These are phyloP conservation scores for Diplogasteroides magnus DNA, from an alignment of 1,140 invertebrate genomes.

Conservation along the genomic window DNA sequence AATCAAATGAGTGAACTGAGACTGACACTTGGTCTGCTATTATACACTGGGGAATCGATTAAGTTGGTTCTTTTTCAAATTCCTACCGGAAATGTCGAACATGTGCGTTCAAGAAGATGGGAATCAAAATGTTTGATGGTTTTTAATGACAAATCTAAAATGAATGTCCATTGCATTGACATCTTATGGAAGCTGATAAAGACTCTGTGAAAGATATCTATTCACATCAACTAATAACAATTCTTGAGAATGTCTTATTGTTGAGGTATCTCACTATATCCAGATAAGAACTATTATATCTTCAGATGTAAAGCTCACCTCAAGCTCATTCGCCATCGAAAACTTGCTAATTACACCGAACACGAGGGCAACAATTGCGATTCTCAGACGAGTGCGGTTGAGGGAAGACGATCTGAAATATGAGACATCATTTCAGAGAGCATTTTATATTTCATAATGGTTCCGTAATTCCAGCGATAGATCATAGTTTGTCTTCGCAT, in stretches of 20 bases:
- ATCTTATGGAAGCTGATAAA: too few species aligned
- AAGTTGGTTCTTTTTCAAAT: too few species aligned
- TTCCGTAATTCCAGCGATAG: too few species aligned
- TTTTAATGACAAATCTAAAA: too few species aligned
- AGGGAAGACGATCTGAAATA: background rate
- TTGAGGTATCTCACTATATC: constrained; percentile 3
- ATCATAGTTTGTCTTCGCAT: too few species aligned
- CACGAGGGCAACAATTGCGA: constrained; percentile 37
- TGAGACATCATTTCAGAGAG: constrained; percentile 1
- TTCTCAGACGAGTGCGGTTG: constrained; percentile 36
- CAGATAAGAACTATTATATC: background rate
- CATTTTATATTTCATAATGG: constrained; percentile 1
- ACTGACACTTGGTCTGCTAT: too few species aligned
- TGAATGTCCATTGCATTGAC: too few species aligned
- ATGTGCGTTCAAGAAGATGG: too few species aligned
- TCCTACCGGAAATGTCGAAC: too few species aligned
- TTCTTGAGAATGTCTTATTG: background rate
- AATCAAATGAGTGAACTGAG: too few species aligned
- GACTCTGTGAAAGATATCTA: background rate
- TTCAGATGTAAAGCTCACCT: constrained; percentile 25
- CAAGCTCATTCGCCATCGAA: constrained; percentile 38
- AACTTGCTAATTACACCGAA: constrained; percentile 44
- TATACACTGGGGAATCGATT: too few species aligned
- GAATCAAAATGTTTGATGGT: too few species aligned
- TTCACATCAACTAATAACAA: background rate